Evolutionary conservation across 2,797 vertebrate species (phyloP), one percentile per base, ranked within the genome.

Genomic region (Mus minutoides): DNA sequence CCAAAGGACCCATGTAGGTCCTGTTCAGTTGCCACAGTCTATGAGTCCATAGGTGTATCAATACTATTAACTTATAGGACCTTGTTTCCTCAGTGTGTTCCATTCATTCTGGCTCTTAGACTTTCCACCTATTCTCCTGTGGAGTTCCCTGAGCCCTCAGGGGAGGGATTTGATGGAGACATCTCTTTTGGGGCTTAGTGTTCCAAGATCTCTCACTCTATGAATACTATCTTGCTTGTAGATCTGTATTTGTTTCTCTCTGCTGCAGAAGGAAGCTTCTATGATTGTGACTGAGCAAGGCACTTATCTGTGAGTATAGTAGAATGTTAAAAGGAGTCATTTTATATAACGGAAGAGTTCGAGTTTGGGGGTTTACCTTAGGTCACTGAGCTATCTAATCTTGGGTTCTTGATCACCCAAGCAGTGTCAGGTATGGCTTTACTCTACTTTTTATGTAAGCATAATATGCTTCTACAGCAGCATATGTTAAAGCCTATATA

Each of bases 371-470:
- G 49, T 67, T 85, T 85, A 22, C 43, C 19, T 49, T 85, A 9
- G 60, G 83, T 49, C 19, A 6, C 29, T 85, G 19, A 43, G 21
- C 29, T 85, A 76, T 46, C 75, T 85, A 49, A 6, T 85, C 83
- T 67, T 31, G 34, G 21, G 21, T 49, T 46, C 46, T 67, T 24
- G 3, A 19, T 49, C 21, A 52, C 31, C 6, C 12, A n/a, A 67
- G 12, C 29, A 24, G 6, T 67, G 31, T 67, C 19, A 49, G 31
- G 21, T n/a, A n/a, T 24, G 11, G 31, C 43, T 90, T 77, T 89
- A 69, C 46, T 95, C 4, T 37, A 54, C 31, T 73, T 92, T 21
- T 62, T 60, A 92, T 73, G 24, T 26, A 94, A 21, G 12, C 31
- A 54, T 60, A 90, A 64, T 67, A 77, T 60, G 37, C 52, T 60